These are phyloP conservation scores for Cyanoramphus novaezelandiae DNA, from an alignment of 2,113 vertebrate species.

Conservation along the genomic window DNA sequence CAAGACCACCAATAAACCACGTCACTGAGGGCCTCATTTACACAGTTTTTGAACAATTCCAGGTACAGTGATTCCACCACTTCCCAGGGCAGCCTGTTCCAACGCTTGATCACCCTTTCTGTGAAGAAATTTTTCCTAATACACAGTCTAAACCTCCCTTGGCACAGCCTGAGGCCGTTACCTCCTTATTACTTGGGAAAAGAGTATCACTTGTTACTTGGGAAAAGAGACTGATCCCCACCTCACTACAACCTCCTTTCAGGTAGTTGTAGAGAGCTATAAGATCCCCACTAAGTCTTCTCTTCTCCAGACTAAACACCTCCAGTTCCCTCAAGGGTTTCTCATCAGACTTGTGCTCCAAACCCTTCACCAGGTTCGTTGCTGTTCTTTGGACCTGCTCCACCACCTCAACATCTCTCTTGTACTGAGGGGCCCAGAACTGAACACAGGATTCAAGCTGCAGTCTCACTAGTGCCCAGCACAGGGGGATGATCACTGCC, in stretches of 20 bases:
- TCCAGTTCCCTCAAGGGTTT: background rate
- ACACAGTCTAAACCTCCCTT: too few relatives aligned
- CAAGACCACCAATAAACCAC: background rate
- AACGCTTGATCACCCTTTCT: too few relatives aligned
- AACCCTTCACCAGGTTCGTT: background rate
- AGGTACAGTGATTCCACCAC: background rate
- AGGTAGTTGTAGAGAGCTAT: background rate
- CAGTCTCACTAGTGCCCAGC: background rate
- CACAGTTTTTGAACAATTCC: background rate
- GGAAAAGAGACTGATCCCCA: background rate
- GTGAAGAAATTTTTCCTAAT: too few relatives aligned
- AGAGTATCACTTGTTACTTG: background rate
- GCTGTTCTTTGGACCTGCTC: background rate
- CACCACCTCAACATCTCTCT: background rate
- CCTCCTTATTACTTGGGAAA: background rate
- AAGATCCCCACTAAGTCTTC: background rate
- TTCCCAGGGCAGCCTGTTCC: too few relatives aligned
- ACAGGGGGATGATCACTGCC: background rate
- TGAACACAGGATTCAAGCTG: background rate
- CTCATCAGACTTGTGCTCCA: background rate
- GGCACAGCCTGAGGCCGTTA: too few relatives aligned
- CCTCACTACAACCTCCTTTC: background rate
- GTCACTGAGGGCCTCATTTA: background rate
- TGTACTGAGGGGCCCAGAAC: background rate
- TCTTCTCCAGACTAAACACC: background rate